Conservation (phyloP, 1,140 invertebrate species). For the Drosophila prosaltans region DNA sequence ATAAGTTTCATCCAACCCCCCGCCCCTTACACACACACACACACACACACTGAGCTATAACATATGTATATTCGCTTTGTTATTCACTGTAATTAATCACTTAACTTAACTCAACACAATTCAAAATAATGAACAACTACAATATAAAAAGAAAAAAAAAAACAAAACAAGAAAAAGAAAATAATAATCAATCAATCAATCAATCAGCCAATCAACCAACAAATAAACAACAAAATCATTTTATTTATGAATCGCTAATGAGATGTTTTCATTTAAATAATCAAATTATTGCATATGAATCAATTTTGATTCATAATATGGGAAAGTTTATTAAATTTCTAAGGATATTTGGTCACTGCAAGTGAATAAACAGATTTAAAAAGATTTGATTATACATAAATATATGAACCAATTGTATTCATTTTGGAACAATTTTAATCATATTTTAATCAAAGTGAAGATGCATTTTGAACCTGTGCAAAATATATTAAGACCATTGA, state of each 20-base stretch:
- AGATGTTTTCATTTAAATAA: neutral
- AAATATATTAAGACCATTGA: no score
- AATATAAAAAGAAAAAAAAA: constrained; percentile 8
- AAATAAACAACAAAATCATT: constrained; percentile 45
- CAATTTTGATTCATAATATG: no score
- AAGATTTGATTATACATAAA: no score
- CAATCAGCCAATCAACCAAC: constrained; percentile 19
- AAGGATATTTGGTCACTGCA: no score
- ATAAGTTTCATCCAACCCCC: neutral
- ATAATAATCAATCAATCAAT: constrained; percentile 11
- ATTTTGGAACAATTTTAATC: no score
- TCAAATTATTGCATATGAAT: no score
- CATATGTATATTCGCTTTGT: constrained; percentile 3
- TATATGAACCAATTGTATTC: no score
- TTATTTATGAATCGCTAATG: constrained; percentile 14
- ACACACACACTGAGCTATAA: neutral
- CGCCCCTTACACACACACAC: no score
- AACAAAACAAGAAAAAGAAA: constrained; percentile 6
- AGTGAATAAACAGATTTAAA: no score
- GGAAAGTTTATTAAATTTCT: no score
- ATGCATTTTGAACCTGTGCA: no score
- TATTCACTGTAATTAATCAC: constrained; percentile 5
- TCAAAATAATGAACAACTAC: neutral
- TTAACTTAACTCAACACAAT: constrained; percentile 2
- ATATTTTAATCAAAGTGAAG: no score